These are phyloP conservation scores for Encarsia formosa DNA, from an alignment of 2,888 invertebrate genomes.

Conservation along the genomic window DNA sequence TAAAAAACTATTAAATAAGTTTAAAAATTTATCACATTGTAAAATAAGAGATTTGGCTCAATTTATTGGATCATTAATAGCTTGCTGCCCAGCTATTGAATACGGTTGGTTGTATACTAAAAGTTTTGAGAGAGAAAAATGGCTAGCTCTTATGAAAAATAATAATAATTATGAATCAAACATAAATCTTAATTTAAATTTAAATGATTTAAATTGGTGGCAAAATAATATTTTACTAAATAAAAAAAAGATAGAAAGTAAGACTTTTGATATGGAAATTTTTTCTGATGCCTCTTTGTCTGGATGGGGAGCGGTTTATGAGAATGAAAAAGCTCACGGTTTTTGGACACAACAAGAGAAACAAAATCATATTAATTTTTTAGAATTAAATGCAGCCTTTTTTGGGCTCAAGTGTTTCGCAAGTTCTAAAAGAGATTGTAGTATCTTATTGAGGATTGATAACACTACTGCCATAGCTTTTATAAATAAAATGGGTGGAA, in stretches of 20 bases:
- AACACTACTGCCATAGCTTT: conserved; percentile 14
- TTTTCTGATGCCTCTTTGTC: conserved; percentile 16
- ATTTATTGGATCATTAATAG: neutral
- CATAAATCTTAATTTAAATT: neutral
- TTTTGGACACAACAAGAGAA: conserved; percentile 12
- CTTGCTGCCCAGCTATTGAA: conserved; percentile 3
- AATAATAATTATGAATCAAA: conserved; percentile 1
- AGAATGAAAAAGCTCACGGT: conserved; percentile 7
- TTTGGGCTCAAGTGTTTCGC: conserved; percentile 20
- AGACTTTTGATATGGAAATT: conserved; percentile 2
- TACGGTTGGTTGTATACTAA: conserved; percentile 7
- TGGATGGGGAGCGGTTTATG: conserved; percentile 14
- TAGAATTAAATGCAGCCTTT: too few relatives aligned
- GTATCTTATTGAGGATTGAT: conserved; percentile 12
- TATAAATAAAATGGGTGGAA: conserved; percentile 14
- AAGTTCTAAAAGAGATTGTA: neutral
- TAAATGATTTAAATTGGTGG: conserved; percentile 12
- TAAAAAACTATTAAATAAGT: conserved; percentile 4
- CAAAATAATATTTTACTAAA: neutral
- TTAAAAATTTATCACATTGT: neutral
- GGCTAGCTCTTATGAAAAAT: conserved; percentile 2
- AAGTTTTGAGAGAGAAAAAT: conserved; percentile 6
- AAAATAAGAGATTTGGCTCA: conserved; percentile 8
- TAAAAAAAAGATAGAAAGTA: neutral
- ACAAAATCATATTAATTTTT: conserved; percentile 9